Evolutionary conservation across 2,888 invertebrate genomes (phyloP).

Genomic region (Adelphocoris suturalis): DNA sequence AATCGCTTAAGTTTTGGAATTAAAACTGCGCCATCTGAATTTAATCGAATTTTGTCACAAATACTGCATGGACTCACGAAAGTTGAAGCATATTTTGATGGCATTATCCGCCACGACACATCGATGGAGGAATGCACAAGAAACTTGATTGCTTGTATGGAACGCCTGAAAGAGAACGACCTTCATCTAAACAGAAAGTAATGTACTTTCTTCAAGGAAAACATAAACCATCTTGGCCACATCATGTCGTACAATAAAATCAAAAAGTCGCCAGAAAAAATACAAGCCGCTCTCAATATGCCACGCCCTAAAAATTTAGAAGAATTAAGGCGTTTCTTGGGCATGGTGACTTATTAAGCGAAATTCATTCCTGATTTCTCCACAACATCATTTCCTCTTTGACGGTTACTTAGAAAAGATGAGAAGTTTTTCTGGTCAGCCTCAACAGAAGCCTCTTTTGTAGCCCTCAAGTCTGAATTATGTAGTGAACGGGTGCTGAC

Average conservation of each 20-base stretch:
- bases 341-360: conserved; percentile 74
- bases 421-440: conserved; percentile 49
- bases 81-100: conserved; percentile 60
- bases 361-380: conserved; percentile 70
- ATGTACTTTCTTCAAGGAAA: not conserved
- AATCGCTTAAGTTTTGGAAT: not conserved
- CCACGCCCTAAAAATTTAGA: conserved; percentile 62
- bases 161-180: conserved; percentile 56
- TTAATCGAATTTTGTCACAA: conserved; percentile 72
- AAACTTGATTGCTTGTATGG: conserved; percentile 33
- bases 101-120: conserved; percentile 53
- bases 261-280: conserved; percentile 68
- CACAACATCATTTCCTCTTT: conserved; percentile 71
- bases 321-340: conserved; percentile 73
- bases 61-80: conserved; percentile 69
- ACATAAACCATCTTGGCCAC: conserved; percentile 51
- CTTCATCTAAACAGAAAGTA: conserved; percentile 70
- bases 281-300: conserved; percentile 34
- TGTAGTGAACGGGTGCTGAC: conserved; percentile 72
- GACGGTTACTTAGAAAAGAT: conserved; percentile 72
- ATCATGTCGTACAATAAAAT: conserved; percentile 68
- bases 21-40: conserved; percentile 73
- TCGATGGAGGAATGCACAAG: conserved; percentile 45
- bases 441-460: conserved; percentile 70
- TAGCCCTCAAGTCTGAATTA: conserved; percentile 75